These are phyloP conservation scores for Protonibea diacanthus DNA, from an alignment of 2,797 vertebrate genomes.

Conservation along the genomic window DNA sequence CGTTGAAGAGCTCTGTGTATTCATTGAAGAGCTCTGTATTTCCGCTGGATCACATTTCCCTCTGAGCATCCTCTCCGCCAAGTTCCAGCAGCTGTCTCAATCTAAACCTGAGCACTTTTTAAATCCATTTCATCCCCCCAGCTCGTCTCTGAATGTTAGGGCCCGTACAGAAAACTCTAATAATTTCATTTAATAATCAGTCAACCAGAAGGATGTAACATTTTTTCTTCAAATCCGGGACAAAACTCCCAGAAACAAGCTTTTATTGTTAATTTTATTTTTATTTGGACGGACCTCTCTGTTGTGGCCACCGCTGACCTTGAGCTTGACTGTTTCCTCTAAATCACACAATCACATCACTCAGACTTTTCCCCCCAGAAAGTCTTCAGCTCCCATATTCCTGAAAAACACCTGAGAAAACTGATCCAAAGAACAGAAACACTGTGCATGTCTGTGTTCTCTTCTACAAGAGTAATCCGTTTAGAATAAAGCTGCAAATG, in stretches of 20 bases:
- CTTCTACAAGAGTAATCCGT: too few relatives aligned
- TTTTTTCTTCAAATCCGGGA: neutral
- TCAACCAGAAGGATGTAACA: neutral
- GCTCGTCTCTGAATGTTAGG: neutral
- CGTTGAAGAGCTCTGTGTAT: conserved; percentile 63
- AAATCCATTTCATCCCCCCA: conserved; percentile 34
- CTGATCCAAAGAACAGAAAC: neutral
- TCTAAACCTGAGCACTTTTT: conserved; percentile 41
- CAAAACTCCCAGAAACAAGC: neutral
- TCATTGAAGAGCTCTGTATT: conserved; percentile 64
- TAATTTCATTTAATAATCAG: neutral
- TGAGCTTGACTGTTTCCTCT: neutral
- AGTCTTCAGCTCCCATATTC: conserved; percentile 2
- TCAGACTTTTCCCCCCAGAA: conserved; percentile 1
- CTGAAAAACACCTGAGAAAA: conserved; percentile 9
- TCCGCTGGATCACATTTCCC: conserved; percentile 50
- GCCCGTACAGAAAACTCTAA: neutral
- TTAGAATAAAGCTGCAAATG: neutral
- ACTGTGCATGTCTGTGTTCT: neutral
- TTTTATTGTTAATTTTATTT: neutral
- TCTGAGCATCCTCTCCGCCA: conserved; percentile 41
- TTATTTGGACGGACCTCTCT: conserved; percentile 8
- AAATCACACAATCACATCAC: conserved; percentile 16
- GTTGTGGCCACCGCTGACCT: conserved; percentile 7
- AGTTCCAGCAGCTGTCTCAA: conserved; percentile 45